Evolutionary conservation across 2,797 vertebrate species (phyloP).

Genomic region (Hemitrygon akajei): DNA sequence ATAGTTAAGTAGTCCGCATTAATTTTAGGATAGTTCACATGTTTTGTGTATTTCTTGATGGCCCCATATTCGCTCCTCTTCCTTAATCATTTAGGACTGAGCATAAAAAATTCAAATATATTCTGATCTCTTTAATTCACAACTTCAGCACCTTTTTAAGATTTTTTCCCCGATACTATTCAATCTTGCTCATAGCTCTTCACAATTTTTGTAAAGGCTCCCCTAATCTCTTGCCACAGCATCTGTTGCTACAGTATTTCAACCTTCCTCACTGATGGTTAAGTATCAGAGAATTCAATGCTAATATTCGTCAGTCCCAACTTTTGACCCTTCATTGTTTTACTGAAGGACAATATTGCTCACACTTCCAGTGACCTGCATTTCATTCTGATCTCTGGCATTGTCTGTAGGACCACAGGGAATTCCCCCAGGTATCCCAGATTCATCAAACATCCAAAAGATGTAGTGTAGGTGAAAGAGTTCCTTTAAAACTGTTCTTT

Average conservation of each 20-base stretch:
- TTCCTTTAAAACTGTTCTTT: too few relatives aligned
- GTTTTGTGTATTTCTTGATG: not conserved
- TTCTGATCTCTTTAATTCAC: not conserved
- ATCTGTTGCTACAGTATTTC: too few relatives aligned
- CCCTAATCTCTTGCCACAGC: not conserved
- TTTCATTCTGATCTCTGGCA: too few relatives aligned
- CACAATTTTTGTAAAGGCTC: not conserved
- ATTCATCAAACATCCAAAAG: too few relatives aligned
- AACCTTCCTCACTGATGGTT: not conserved
- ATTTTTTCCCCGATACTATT: not conserved
- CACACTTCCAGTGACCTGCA: too few relatives aligned
- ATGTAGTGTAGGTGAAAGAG: too few relatives aligned
- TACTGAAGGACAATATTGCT: too few relatives aligned
- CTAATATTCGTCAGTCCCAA: not conserved
- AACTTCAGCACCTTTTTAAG: not conserved
- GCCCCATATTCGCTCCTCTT: not conserved
- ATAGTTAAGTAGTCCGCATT: not conserved
- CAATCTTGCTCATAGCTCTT: not conserved
- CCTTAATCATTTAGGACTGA: not conserved
- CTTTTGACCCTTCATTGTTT: not conserved
- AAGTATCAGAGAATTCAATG: not conserved
- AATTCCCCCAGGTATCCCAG: too few relatives aligned
- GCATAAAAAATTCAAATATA: not conserved
- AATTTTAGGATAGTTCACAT: not conserved
- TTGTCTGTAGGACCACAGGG: too few relatives aligned